Evolutionary conservation across 30 jellyfish, hydroid and myxozoan species (phyloP), one percentile per base, ranked within the genome.

Genomic region (Aurelia aurita): DNA sequence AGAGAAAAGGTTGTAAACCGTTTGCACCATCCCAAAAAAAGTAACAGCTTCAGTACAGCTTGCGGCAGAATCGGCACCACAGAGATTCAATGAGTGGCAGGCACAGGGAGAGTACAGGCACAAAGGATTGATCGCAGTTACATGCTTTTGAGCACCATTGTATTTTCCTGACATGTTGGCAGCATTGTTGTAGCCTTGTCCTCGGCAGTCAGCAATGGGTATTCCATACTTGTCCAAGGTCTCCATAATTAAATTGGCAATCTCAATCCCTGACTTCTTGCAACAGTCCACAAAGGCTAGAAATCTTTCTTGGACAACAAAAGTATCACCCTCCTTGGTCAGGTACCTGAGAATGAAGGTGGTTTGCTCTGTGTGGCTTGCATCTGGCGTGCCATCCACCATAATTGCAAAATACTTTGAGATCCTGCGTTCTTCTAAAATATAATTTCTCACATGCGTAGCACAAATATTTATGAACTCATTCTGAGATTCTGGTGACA

Each of bases 181-280:
- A 29, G 89, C 89, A 73, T 58, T 73, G 29, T 45, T 86, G 65
- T 73, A 73, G 68, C 90, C 90, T 85, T 85, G 85, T 31, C 95
- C 75, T 43, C 90, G 90, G 43, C 92, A 82, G 65, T 82, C 92
- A 47, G 88, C 61, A 66, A 63, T 80, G 39, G 74, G 87, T 46
- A 74, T 74, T 21, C 74, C 78, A 27, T 25, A 77, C 79, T 77
- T 55, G 27, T 79, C 73, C 46, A 72, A 58, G 1, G 93, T 82
- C 58, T 82, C 43, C 54, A 70, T 70, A 28, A 84, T 85, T 58
- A 85, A 26, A 19, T 44, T 20, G 29, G 66, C 85, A 57, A 85
- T 85, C 59, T 84, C 80, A 14, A 39, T n/a, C 47, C 89, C 82
- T 6, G 82, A 23, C 87, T 72, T 70, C 74, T 69, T 73, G 49